Base-by-base conservation (phyloP, 2,113 vertebrate genomes). In the Elephantulus edwardii region DNA sequence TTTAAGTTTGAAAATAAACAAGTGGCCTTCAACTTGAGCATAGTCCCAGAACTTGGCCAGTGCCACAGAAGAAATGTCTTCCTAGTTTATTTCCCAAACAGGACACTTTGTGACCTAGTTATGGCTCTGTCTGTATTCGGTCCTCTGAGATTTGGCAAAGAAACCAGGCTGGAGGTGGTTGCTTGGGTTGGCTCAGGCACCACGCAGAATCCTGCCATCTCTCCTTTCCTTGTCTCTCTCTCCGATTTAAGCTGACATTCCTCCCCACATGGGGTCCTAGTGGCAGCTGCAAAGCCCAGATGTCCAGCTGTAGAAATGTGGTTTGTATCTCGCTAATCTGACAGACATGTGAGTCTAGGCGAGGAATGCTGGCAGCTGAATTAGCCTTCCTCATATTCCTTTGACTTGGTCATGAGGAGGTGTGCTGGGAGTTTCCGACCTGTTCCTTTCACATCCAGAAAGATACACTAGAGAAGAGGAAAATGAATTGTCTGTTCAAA, bases 281-380 rank as follows among this genome's bases (percentile, higher is more conserved):
- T 79, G 77, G 92, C 92, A 97, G 85, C 81, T 95, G 92, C 90
- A 83, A 75, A 93, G 50, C 62, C 91, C 83, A 96, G 93, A 95
- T 95, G 83, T 83, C 68, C 83, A 88, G 70, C 84, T 96, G 62
- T n/a, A 93, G 91, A n/a, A 50, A 72, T 44, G 50, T 2, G 0
- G 90, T 86, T 76, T 38, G 5, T 48, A 76, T 89, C 11, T 24
- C 85, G 20, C 80, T 93, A 14, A 74, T 92, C 84, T 83, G 60
- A 91, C 33, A 91, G 88, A 95, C 91, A 26, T 3, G 0, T 11
- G 81, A 83, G 8, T 44, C 50, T 0, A 6, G 84, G 72, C 71
- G 82, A 81, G 50, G 28, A 86, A 81, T 84, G 83, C 40, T 83
- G 4, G 3, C 83, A 88, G 86, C 80, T 90, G 85, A 52, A 12